phyloP scores from a whole-genome alignment of 2,113 vertebrate genomes.

The Setophaga coronata region DNA sequence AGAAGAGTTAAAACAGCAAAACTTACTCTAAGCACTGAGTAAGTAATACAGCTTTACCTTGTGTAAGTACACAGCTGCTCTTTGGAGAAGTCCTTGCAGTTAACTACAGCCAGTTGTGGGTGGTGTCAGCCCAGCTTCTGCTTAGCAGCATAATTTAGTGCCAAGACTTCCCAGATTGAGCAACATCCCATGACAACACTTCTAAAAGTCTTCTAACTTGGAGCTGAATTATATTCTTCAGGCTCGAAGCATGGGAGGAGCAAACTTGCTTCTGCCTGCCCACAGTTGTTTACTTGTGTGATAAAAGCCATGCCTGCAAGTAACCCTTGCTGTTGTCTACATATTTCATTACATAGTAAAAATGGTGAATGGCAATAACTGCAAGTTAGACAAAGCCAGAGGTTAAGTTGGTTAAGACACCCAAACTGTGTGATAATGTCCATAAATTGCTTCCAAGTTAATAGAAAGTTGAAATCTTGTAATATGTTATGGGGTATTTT shows the following conservation, averaged over 20 bases:
- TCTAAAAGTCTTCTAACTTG: background rate
- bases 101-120: background rate
- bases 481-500: background rate
- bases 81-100: background rate
- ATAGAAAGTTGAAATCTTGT: background rate
- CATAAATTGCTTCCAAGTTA: background rate
- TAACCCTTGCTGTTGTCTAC: background rate
- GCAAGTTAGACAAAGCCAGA: background rate
- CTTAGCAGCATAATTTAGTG: background rate
- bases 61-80: background rate
- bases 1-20: background rate
- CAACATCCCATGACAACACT: background rate
- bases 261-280: constrained; percentile 56
- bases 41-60: background rate
- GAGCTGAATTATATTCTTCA: constrained; percentile 28
- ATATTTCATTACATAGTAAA: background rate
- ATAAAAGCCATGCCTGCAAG: background rate
- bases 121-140: background rate
- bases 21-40: background rate
- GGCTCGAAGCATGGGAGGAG: constrained; percentile 45
- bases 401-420: background rate
- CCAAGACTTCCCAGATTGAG: background rate
- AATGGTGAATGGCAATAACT: background rate
- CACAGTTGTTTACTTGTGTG: constrained; percentile 17
- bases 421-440: background rate